Percentiles rank a stretch among this genome's conserved stretches.
phyloP scores from a whole-genome alignment of 1,140 invertebrate genomes.

The Microplitis demolitor region DNA sequence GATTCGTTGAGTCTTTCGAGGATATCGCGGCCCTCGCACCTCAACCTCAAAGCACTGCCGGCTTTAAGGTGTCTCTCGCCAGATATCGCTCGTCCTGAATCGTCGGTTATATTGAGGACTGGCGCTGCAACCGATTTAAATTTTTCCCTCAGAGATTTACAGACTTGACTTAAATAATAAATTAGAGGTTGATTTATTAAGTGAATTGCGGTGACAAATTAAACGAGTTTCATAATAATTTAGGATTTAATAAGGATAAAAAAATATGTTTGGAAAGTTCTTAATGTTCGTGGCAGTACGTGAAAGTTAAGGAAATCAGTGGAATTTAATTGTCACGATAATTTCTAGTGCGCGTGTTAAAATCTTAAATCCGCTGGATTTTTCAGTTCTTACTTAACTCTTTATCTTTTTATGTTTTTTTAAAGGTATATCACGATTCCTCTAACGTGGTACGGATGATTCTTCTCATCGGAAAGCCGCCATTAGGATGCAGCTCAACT shows the following conservation, averaged over 20 bases:
- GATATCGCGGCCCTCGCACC: constrained; percentile 60
- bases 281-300: too few species aligned
- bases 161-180: too few species aligned
- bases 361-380: neutral
- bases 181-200: too few species aligned
- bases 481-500: constrained; percentile 47
- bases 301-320: too few species aligned
- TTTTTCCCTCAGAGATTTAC: neutral
- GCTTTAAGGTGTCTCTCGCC: constrained; percentile 62
- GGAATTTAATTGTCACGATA: too few species aligned
- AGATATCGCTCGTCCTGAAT: constrained; percentile 60
- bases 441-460: constrained; percentile 28
- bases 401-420: neutral
- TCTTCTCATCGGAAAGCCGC: constrained; percentile 34
- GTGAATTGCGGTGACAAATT: too few species aligned
- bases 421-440: constrained; percentile 22
- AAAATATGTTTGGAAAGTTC: neutral
- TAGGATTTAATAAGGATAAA: neutral
- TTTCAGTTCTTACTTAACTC: neutral
- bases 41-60: constrained; percentile 62
- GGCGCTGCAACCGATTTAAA: constrained; percentile 54
- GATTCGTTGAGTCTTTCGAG: constrained; percentile 57
- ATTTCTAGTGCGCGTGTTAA: too few species aligned
- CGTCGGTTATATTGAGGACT: constrained; percentile 64
- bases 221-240: too few species aligned